Percentiles rank a stretch among this genome's conserved stretches.
phyloP scores from a whole-genome alignment of 2,888 invertebrate species.

The Hemicrepidius hirtus region DNA sequence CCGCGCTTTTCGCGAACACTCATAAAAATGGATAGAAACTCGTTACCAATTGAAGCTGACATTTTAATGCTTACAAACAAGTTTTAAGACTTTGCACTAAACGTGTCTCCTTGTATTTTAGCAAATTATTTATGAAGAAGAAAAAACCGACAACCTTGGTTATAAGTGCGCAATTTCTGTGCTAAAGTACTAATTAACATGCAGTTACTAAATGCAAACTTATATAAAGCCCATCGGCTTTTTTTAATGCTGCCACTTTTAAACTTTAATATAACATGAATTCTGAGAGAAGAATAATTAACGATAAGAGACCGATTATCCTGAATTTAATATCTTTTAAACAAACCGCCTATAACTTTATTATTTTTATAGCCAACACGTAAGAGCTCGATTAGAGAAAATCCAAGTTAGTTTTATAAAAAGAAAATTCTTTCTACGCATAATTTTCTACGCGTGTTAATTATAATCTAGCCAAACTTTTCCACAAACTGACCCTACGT shows the following conservation, averaged over 20 bases:
- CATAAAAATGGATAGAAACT: constrained; percentile 18
- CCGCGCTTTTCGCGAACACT: constrained; percentile 5
- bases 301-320: constrained; percentile 1
- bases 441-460: constrained; percentile 5
- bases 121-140: not conserved
- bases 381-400: not conserved
- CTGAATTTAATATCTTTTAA: not conserved
- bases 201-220: not conserved
- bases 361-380: constrained; percentile 1
- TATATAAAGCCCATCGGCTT: not conserved
- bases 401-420: not conserved
- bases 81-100: constrained; percentile 17
- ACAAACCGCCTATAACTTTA: not conserved
- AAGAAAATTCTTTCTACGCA: constrained; percentile 8
- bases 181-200: constrained; percentile 15
- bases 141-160: constrained; percentile 13
- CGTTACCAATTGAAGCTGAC: constrained; percentile 14
- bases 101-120: constrained; percentile 11
- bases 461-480: not conserved
- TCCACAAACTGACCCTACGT: too few species aligned
- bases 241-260: not conserved
- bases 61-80: constrained; percentile 22
- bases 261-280: constrained; percentile 2
- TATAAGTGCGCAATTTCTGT: not conserved
- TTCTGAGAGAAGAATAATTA: not conserved